Conservation (phyloP, 2,113 vertebrate species). For the Anolis carolinensis region DNA sequence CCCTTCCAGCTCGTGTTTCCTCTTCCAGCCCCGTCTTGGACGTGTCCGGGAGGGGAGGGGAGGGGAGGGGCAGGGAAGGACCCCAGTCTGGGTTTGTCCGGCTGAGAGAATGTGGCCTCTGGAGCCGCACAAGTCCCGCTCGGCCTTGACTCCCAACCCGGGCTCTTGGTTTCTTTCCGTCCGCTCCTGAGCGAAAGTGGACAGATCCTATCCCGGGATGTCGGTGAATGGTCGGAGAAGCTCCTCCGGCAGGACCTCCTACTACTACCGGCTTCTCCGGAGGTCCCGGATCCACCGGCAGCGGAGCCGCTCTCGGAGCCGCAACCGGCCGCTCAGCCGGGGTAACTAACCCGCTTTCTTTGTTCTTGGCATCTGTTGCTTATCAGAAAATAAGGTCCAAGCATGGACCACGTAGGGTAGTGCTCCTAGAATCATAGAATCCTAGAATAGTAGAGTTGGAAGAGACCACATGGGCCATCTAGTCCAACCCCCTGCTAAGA, state of each 20-base stretch:
- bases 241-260: constrained; percentile 89
- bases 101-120: constrained; percentile 52
- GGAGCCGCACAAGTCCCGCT: constrained; percentile 46
- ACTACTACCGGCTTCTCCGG: constrained; percentile 95
- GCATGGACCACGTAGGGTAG: no score
- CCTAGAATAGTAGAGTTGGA: no score
- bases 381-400: no score
- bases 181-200: constrained; percentile 30
- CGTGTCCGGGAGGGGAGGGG: constrained; percentile 34
- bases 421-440: no score
- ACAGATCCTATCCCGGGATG: constrained; percentile 75
- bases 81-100: constrained; percentile 62
- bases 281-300: constrained; percentile 93
- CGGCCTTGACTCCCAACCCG: neutral
- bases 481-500: no score
- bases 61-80: constrained; percentile 48
- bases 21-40: constrained; percentile 55
- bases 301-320: constrained; percentile 93
- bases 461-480: no score
- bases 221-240: constrained; percentile 90
- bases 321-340: constrained; percentile 85
- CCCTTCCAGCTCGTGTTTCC: constrained; percentile 42
- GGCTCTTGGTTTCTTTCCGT: constrained; percentile 38
- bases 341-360: constrained; percentile 78
- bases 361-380: neutral